Conservation (phyloP, 64 coral and sea anemone species). For the Hydrozoanthus tunicans region DNA sequence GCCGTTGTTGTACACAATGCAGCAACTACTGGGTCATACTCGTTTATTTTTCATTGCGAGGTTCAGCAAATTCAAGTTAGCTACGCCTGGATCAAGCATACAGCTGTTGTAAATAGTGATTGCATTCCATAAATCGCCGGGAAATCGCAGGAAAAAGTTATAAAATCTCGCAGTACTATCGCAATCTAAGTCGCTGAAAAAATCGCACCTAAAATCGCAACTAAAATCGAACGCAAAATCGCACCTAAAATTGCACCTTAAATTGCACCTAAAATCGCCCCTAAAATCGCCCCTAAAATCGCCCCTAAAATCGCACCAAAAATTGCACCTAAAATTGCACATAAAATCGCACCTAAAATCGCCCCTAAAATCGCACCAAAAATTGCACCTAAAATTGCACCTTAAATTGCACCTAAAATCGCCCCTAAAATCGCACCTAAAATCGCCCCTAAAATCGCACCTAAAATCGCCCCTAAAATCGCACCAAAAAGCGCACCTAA, state of each 20-base stretch:
- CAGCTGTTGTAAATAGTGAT: not conserved
- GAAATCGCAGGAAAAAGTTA: not conserved
- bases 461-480: not conserved
- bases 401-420: not conserved
- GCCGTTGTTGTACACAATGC: not conserved
- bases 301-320: not conserved
- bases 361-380: not conserved
- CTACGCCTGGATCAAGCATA: not conserved
- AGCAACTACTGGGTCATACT: conserved; percentile 2
- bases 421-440: not conserved
- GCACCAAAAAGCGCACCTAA: not conserved
- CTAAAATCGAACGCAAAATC: not conserved
- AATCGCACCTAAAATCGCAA: no score
- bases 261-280: no score
- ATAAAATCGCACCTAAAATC: not conserved
- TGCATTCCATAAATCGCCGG: not conserved
- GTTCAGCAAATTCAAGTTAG: not conserved
- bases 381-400: not conserved
- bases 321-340: not conserved
- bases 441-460: not conserved
- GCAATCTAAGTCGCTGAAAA: not conserved
- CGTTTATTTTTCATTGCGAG: not conserved
- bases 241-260: not conserved
- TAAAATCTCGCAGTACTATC: not conserved
- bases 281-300: not conserved